Conservation (phyloP, 35 echinoderm and acorn worm species). For the Lytechinus pictus region DNA sequence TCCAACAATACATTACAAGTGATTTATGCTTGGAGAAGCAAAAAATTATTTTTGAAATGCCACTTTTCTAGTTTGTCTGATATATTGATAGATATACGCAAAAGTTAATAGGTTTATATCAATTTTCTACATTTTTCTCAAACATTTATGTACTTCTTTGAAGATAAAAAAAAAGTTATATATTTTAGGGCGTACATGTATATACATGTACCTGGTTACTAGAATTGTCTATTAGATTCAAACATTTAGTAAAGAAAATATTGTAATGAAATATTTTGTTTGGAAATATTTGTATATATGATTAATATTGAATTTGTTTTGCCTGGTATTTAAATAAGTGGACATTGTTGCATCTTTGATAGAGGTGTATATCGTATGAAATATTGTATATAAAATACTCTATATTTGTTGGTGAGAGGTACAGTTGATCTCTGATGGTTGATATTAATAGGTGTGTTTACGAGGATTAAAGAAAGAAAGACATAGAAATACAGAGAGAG, state of each 20-base stretch:
- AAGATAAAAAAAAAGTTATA: neutral
- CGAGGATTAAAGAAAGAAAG: neutral
- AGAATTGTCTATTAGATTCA: neutral
- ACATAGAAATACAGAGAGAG: neutral
- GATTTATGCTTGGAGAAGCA: no score
- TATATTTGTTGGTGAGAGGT: neutral
- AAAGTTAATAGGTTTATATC: neutral
- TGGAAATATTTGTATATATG: neutral
- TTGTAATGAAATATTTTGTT: neutral
- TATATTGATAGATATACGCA: neutral
- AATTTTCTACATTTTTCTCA: neutral
- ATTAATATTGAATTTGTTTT: slow-evolving; percentile 5
- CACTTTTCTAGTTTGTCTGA: neutral
- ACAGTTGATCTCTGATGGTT: neutral
- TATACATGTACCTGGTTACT: neutral
- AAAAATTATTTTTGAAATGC: no score
- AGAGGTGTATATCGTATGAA: neutral
- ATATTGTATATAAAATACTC: neutral
- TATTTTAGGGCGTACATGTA: neutral
- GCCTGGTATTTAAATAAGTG: neutral
- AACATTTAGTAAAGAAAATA: neutral
- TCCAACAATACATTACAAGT: no score
- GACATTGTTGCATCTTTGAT: neutral
- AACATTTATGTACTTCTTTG: neutral
- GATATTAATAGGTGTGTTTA: neutral